These are phyloP conservation scores for Alligator mississippiensis DNA, from an alignment of 2,113 vertebrate genomes.

Conservation along the genomic window DNA sequence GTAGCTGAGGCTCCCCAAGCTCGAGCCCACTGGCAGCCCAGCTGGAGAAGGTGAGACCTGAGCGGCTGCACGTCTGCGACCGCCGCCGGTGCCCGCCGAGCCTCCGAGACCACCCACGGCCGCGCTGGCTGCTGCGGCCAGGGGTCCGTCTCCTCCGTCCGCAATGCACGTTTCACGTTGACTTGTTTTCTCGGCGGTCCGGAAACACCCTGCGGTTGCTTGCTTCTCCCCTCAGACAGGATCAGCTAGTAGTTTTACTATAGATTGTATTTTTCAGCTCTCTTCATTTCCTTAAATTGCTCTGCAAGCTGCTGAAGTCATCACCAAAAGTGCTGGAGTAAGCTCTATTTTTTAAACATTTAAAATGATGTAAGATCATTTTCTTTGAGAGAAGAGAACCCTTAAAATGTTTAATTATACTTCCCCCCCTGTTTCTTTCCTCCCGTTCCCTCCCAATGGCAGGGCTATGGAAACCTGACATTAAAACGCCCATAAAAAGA, in stretches of 20 bases:
- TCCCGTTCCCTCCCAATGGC: slow-evolving; percentile 18
- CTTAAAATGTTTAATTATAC: slow-evolving; percentile 65
- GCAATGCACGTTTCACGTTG: neutral
- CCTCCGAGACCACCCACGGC: neutral
- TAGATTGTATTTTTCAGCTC: slow-evolving; percentile 50
- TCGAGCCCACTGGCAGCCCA: too few relatives aligned
- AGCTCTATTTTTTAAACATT: slow-evolving; percentile 61
- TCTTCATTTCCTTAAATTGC: slow-evolving; percentile 61
- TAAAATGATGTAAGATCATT: slow-evolving; percentile 56
- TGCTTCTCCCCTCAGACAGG: neutral
- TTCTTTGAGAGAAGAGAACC: slow-evolving; percentile 43
- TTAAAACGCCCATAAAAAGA: slow-evolving; percentile 55
- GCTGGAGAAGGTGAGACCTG: too few relatives aligned
- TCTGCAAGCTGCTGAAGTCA: slow-evolving; percentile 69
- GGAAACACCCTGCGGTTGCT: slow-evolving; percentile 11
- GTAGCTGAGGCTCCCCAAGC: neutral
- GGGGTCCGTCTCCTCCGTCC: fast-evolving
- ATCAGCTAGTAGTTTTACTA: slow-evolving; percentile 49
- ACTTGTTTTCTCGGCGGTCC: neutral
- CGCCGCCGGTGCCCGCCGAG: neutral
- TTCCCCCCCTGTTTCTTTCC: slow-evolving; percentile 7
- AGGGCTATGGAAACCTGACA: slow-evolving; percentile 46
- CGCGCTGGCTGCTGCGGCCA: neutral
- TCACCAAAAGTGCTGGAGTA: slow-evolving; percentile 66
- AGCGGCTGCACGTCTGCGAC: too few relatives aligned